phyloP scores from a whole-genome alignment of 2,888 invertebrate species.

The Lucinisca nassula region DNA sequence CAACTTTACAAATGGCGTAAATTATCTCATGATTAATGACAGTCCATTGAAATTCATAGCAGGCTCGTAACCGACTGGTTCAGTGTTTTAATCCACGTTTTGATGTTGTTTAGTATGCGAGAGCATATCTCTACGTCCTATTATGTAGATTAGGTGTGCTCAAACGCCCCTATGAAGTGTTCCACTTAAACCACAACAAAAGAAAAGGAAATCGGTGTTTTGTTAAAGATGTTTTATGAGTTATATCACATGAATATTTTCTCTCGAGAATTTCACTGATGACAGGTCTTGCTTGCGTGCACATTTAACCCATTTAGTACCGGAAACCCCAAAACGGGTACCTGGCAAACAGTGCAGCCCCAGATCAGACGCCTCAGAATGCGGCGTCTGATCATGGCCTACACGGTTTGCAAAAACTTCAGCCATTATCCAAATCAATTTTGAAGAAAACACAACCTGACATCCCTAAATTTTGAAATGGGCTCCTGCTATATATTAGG shows the following conservation, averaged over 20 bases:
- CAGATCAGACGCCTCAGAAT: too few species aligned
- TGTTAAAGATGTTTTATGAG: slow-evolving; percentile 17
- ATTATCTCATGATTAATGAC: slow-evolving; percentile 60
- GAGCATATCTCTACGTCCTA: slow-evolving; percentile 24
- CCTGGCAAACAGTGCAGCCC: too few species aligned
- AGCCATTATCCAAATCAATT: too few species aligned
- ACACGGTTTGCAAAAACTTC: too few species aligned
- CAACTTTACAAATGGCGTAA: slow-evolving; percentile 62
- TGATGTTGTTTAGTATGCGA: slow-evolving; percentile 61
- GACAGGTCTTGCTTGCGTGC: neutral
- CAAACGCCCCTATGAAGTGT: slow-evolving; percentile 1
- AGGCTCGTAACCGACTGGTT: slow-evolving; percentile 51
- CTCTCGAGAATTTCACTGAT: neutral
- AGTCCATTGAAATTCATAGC: slow-evolving; percentile 62
- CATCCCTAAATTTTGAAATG: too few species aligned
- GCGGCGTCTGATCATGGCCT: too few species aligned
- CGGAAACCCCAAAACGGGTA: too few species aligned
- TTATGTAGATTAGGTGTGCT: slow-evolving; percentile 53
- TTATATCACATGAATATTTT: slow-evolving; percentile 1
- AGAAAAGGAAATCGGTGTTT: neutral
- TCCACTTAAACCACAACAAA: slow-evolving; percentile 17
- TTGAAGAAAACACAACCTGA: too few species aligned
- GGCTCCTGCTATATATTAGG: too few species aligned
- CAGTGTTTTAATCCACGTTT: slow-evolving; percentile 55
- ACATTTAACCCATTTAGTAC: too few species aligned